phyloP scores from a whole-genome alignment of 2,797 vertebrate genomes.

The Aeoliscus strigatus region DNA sequence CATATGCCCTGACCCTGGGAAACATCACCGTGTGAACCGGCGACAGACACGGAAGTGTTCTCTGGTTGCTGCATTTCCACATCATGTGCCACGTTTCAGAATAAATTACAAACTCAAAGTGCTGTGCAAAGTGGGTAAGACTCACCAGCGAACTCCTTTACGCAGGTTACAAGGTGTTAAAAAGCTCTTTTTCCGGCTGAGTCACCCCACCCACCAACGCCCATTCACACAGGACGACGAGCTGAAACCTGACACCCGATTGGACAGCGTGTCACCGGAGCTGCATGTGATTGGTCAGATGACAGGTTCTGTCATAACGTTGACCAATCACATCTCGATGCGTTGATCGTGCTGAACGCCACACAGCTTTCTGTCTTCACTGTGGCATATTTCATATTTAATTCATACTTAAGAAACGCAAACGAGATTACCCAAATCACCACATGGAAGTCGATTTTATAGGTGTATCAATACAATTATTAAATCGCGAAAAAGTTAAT shows the following conservation, averaged over 20 bases:
- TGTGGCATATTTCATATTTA: too few species aligned
- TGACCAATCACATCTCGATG: constrained; percentile 54
- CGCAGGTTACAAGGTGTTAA: constrained; percentile 56
- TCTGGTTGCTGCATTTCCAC: background rate
- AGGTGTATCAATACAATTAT: too few species aligned
- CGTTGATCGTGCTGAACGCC: constrained; percentile 49
- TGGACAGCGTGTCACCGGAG: constrained; percentile 32
- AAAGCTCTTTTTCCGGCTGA: constrained; percentile 66
- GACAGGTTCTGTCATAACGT: constrained; percentile 23
- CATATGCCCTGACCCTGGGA: constrained; percentile 42
- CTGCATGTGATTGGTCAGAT: constrained; percentile 32
- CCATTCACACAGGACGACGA: constrained; percentile 27
- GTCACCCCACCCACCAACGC: constrained; percentile 73
- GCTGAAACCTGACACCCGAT: constrained; percentile 21
- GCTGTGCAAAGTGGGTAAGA: constrained; percentile 20
- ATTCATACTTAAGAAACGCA: too few species aligned
- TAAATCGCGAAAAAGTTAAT: too few species aligned
- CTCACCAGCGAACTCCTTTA: constrained; percentile 67
- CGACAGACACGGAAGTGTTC: constrained; percentile 2
- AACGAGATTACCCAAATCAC: too few species aligned
- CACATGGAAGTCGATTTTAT: too few species aligned
- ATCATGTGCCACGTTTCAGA: background rate
- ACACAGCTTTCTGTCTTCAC: constrained; percentile 22
- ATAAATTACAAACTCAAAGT: background rate
- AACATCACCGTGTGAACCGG: constrained; percentile 19